These are phyloP conservation scores for Orchesella flavescens DNA, from an alignment of 2,888 invertebrate species.

Conservation along the genomic window DNA sequence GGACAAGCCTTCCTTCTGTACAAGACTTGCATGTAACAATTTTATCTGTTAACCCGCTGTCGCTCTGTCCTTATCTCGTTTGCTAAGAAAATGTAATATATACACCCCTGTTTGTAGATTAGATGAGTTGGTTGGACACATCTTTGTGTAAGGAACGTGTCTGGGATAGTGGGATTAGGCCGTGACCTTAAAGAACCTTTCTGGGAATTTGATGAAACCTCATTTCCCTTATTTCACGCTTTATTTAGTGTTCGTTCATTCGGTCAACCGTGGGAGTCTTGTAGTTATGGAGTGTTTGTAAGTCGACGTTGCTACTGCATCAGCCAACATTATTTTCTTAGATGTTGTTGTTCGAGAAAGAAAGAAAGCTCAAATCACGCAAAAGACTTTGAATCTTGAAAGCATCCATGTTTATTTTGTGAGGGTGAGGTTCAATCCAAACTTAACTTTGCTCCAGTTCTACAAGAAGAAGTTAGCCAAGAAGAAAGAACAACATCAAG, in stretches of 20 bases:
- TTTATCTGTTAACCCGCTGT: constrained; percentile 19
- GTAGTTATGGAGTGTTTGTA: neutral
- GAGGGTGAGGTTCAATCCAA: no score
- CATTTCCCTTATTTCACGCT: constrained; percentile 51
- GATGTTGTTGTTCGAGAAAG: no score
- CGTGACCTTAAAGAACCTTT: constrained; percentile 15
- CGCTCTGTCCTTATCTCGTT: constrained; percentile 17
- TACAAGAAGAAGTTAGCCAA: constrained; percentile 8
- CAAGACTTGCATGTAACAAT: neutral
- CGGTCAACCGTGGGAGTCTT: constrained; percentile 16
- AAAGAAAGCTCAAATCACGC: neutral
- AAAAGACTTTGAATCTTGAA: neutral
- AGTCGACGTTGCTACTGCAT: neutral
- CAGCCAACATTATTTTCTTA: neutral
- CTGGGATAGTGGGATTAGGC: constrained; percentile 24
- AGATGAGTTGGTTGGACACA: neutral
- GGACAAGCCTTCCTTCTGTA: neutral
- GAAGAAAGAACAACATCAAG: constrained; percentile 11
- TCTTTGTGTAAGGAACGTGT: constrained; percentile 21
- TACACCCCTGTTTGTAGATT: no score
- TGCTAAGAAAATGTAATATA: neutral
- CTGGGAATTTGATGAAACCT: constrained; percentile 28
- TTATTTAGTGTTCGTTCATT: constrained; percentile 53
- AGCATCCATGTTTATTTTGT: neutral
- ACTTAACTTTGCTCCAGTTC: no score